Conservation (phyloP, 2,888 invertebrate genomes). For the Actias luna region DNA sequence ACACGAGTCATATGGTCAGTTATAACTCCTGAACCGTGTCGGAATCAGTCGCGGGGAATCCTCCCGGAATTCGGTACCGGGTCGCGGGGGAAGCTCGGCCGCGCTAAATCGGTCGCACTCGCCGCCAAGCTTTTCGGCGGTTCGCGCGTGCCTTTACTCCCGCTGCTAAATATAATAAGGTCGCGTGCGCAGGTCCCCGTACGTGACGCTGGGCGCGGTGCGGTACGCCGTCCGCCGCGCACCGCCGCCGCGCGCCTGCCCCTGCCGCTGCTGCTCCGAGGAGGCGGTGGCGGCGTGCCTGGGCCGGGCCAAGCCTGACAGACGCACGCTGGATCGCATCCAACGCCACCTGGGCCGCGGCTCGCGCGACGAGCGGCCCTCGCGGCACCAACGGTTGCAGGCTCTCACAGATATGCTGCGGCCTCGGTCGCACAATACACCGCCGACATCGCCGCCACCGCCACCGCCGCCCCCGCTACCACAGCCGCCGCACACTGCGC, state of each 20-base stretch:
- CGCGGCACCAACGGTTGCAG: constrained; percentile 86
- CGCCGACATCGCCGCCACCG: constrained; percentile 56
- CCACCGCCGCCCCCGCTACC: constrained; percentile 67
- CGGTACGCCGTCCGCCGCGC: constrained; percentile 86
- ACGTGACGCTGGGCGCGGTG: constrained; percentile 86
- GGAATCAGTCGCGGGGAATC: constrained; percentile 76
- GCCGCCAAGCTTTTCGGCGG: constrained; percentile 69
- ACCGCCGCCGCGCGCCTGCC: constrained; percentile 82
- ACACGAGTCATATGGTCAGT: constrained; percentile 59
- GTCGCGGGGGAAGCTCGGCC: constrained; percentile 66
- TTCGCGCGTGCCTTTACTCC: constrained; percentile 51
- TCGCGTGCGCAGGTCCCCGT: constrained; percentile 75
- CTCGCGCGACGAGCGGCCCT: constrained; percentile 75
- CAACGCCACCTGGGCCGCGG: constrained; percentile 88
- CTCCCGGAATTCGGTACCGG: constrained; percentile 72
- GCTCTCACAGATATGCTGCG: constrained; percentile 91
- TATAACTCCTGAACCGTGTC: constrained; percentile 59
- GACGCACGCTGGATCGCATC: constrained; percentile 91
- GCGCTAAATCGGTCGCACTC: constrained; percentile 77
- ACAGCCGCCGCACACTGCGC: constrained; percentile 73
- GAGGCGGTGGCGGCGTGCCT: constrained; percentile 79
- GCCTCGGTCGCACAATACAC: constrained; percentile 69
- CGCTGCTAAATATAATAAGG: constrained; percentile 48
- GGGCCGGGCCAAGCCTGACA: constrained; percentile 76
- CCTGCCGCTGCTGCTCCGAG: constrained; percentile 81